Percentiles rank a stretch among this genome's conserved stretches.
phyloP scores from a whole-genome alignment of 2,113 vertebrate genomes.

The Sarotherodon lohbergeri region DNA sequence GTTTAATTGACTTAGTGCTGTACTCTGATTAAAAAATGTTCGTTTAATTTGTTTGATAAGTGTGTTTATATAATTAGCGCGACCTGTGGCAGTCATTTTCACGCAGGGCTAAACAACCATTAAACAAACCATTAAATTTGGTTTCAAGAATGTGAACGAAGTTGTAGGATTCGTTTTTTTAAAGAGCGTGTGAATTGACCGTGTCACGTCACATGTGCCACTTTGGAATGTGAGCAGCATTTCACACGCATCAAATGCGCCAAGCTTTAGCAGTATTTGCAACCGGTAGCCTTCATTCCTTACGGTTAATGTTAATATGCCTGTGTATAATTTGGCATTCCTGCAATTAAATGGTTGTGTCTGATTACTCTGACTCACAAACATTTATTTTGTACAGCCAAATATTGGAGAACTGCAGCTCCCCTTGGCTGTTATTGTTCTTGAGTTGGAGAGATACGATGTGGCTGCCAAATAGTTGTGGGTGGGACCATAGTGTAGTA shows the following conservation, averaged over 20 bases:
- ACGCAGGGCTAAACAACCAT: background rate
- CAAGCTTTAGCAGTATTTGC: rapidly evolving
- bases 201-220: background rate
- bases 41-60: background rate
- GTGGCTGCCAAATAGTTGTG: background rate
- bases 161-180: background rate
- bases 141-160: background rate
- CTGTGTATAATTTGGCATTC: background rate
- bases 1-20: background rate
- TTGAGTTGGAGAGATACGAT: background rate
- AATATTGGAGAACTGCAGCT: background rate
- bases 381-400: background rate
- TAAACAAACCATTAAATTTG: background rate
- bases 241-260: background rate
- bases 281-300: background rate
- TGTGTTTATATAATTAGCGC: background rate
- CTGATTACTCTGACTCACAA: background rate
- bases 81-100: background rate
- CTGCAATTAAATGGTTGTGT: background rate
- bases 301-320: background rate
- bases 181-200: background rate
- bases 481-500: background rate
- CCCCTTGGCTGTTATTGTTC: background rate
- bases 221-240: background rate
- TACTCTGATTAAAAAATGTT: background rate